These are phyloP conservation scores for Eulemur rufifrons DNA, from an alignment of 2,113 vertebrate species.

Conservation along the genomic window DNA sequence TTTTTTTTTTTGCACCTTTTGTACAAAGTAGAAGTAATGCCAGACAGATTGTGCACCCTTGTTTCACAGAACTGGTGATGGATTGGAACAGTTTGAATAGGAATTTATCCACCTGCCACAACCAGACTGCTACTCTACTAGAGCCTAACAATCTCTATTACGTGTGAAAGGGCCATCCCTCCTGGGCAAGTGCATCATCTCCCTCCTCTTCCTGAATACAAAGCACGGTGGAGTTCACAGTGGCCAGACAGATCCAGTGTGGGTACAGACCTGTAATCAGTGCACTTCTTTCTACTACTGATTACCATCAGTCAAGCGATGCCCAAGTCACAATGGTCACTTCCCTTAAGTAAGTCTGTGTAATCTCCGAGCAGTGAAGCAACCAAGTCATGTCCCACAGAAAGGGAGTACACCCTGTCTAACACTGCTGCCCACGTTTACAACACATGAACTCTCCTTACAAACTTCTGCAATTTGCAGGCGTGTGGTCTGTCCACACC, in stretches of 20 bases:
- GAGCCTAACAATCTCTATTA: not conserved
- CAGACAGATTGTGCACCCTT: not conserved
- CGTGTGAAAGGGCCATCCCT: not conserved
- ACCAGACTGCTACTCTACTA: not conserved
- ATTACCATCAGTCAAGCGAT: constrained; percentile 46
- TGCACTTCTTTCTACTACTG: constrained; percentile 52
- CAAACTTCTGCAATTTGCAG: not conserved
- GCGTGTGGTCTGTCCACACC: fast-evolving
- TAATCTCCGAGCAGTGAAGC: constrained; percentile 34
- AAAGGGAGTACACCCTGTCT: not conserved
- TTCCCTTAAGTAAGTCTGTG: constrained; percentile 46
- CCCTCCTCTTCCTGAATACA: not conserved
- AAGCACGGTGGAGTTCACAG: not conserved
- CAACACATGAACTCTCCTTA: not conserved
- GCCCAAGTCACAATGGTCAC: constrained; percentile 19
- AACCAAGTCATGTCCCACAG: not conserved
- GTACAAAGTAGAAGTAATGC: not conserved
- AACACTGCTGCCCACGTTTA: not conserved
- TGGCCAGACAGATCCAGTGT: not conserved
- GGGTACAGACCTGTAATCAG: constrained; percentile 40
- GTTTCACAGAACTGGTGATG: not conserved
- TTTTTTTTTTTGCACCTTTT: not conserved
- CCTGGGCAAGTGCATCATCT: not conserved
- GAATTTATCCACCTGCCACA: not conserved
- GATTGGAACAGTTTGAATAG: not conserved